Base-by-base conservation (phyloP, 2,888 invertebrate genomes). In the Perizoma flavofasciatum region DNA sequence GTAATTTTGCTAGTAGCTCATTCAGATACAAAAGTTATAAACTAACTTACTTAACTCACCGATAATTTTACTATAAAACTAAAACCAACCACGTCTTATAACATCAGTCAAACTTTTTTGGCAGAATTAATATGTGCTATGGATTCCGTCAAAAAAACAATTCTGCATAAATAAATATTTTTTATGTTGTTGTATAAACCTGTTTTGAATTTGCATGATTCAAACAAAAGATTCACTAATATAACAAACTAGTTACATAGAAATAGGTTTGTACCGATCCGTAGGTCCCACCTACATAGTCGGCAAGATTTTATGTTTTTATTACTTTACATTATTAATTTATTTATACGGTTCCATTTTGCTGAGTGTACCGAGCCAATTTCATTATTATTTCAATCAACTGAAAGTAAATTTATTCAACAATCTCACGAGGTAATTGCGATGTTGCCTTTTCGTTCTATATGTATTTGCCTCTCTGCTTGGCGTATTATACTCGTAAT, bases 351-450 rank as follows among this genome's bases (percentile, higher is more conserved):
- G 85, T 84, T 83, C 85, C 85, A 81, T 79, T 84, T 82, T 82
- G 78, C 82, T 77, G 83, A 88, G 87, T 84, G 81, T 87, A 85
- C 87, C 82, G 85, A 83, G 88, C 89, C 90, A 91, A 91, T 90
- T 90, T 92, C 92, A 91, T 92, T 91, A 92, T 91, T 92, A 92
- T 92, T 92, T 92, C 92, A 92, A 91, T 92, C 92, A 91, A 89
- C 88, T 88, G 85, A 90, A 92, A 91, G 92, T 91, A 91, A 91
- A 92, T 92, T 90, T 92, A 92, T 92, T 92, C 92, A 89, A 91
- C 90, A 91, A 90, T 92, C 91, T 91, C 89, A 89, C 87, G 85
- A 86, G 89, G 91, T 92, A 91, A 92, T 92, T 91, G 91, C 89
- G 88, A 82, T 85, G 74, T 73, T 70, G 75, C 67, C 74, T 68